phyloP scores from a whole-genome alignment of 53 echinoderm and acorn worm species.

The Hippasteria phrygiana region DNA sequence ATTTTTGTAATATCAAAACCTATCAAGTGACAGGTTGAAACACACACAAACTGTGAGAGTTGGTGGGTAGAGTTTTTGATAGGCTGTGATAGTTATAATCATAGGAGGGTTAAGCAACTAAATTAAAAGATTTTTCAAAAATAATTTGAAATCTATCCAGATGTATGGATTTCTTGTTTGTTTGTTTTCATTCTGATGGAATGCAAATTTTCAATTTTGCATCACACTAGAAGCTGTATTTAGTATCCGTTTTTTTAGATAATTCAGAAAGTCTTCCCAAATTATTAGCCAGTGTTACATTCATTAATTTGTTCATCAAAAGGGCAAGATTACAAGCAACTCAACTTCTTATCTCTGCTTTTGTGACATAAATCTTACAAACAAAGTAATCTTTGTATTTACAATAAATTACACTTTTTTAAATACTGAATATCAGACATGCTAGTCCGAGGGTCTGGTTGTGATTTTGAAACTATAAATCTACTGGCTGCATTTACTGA shows the following conservation, averaged over 20 bases:
- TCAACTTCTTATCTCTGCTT: not conserved
- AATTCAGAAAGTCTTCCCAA: not conserved
- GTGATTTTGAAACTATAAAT: not conserved
- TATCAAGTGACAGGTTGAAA: too few relatives aligned
- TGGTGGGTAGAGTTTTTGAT: too few relatives aligned
- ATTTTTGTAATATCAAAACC: too few relatives aligned
- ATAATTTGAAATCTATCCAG: too few relatives aligned
- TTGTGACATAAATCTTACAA: slow-evolving; percentile 27
- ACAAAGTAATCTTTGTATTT: slow-evolving; percentile 39
- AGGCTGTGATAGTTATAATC: too few relatives aligned
- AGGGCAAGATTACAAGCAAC: slow-evolving; percentile 34
- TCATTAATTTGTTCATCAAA: not conserved
- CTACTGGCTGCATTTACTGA: not conserved
- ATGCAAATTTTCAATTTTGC: too few relatives aligned
- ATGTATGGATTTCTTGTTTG: too few relatives aligned
- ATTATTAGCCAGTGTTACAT: not conserved
- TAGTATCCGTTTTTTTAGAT: not conserved
- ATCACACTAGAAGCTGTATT: too few relatives aligned
- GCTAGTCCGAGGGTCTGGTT: not conserved
- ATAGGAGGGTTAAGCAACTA: too few relatives aligned
- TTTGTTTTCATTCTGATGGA: too few relatives aligned
- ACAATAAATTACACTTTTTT: slow-evolving; percentile 41
- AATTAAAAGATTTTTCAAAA: too few relatives aligned
- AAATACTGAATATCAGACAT: slow-evolving; percentile 8
- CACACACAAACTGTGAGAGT: too few relatives aligned